A percentile compares a stretch with the other conserved stretches of the same genome.
These are phyloP conservation scores for Vespertilio murinus DNA, from an alignment of 2,797 vertebrate genomes.

Conservation along the genomic window DNA sequence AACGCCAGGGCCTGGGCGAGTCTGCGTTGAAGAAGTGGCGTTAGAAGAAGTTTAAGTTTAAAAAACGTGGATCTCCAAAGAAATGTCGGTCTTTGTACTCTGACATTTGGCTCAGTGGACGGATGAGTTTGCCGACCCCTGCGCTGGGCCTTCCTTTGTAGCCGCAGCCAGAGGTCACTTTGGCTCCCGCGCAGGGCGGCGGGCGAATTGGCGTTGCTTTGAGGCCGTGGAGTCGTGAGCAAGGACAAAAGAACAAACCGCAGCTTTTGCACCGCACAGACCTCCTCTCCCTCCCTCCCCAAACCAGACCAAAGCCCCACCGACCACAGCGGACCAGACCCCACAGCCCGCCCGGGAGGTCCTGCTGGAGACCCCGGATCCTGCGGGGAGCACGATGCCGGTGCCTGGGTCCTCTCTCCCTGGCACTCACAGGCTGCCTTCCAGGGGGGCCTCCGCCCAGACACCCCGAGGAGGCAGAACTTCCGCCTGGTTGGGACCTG, in stretches of 20 bases:
- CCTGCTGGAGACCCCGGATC: not conserved
- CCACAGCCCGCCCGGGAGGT: no score
- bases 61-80: no score
- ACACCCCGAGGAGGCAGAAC: fast-evolving
- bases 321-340: not conserved
- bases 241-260: not conserved
- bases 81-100: no score
- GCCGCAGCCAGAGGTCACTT: not conserved
- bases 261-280: fast-evolving
- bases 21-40: no score
- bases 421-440: not conserved
- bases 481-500: not conserved
- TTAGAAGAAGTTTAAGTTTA: no score
- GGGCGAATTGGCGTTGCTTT: not conserved
- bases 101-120: no score
- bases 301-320: not conserved
- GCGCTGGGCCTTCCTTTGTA: not conserved
- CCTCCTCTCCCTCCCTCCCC: not conserved
- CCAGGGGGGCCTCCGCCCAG: not conserved
- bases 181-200: fast-evolving
- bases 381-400: fast-evolving
- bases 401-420: not conserved
- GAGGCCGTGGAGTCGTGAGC: not conserved
- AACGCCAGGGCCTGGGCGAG: no score
- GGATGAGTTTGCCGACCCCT: no score